A percentile compares a stretch with the other conserved stretches of the same genome.
These are phyloP conservation scores for Alligator mississippiensis DNA, from an alignment of 2,113 vertebrate species.

Conservation along the genomic window DNA sequence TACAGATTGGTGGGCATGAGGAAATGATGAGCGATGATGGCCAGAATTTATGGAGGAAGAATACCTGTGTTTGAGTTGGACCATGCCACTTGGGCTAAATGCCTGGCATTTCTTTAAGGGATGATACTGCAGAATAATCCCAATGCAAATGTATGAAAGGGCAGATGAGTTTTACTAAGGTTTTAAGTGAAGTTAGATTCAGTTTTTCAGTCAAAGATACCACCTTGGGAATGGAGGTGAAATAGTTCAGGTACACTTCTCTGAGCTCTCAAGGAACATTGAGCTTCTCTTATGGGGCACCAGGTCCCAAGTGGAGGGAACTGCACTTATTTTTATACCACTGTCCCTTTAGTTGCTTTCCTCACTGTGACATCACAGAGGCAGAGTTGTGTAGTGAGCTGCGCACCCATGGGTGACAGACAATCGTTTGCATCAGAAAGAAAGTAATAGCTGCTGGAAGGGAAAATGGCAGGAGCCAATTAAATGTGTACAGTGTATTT, in stretches of 20 bases:
- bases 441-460: neutral
- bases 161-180: neutral
- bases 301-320: neutral
- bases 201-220: too few species aligned
- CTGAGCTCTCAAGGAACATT: neutral
- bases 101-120: neutral
- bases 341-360: neutral
- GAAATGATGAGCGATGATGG: fast-evolving
- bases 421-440: neutral
- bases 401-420: fast-evolving
- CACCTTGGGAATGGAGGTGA: neutral
- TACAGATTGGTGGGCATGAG: fast-evolving
- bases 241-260: neutral
- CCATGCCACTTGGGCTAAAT: neutral
- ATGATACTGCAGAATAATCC: too few species aligned
- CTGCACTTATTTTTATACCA: neutral
- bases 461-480: neutral
- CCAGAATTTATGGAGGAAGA: too few species aligned
- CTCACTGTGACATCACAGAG: neutral
- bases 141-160: too few species aligned
- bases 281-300: neutral
- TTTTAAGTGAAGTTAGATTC: too few species aligned
- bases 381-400: neutral
- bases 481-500: neutral
- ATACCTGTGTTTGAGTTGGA: neutral